phyloP scores from a whole-genome alignment of 1,140 invertebrate genomes.

The Ctenoplectra terminalis region DNA sequence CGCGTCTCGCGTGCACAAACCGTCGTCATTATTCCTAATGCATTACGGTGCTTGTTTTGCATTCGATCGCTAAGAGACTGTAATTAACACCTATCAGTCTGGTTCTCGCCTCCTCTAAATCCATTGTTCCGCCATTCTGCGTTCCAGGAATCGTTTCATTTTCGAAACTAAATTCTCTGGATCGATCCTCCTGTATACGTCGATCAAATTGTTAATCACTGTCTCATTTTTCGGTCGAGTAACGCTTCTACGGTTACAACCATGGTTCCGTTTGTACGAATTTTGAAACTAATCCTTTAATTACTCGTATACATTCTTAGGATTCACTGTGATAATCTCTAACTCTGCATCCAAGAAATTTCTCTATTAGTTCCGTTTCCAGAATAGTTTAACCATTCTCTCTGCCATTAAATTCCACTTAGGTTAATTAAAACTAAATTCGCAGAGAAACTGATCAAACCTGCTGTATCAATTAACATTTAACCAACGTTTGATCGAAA shows the following conservation, averaged over 20 bases:
- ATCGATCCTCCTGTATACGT: background rate
- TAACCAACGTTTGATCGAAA: background rate
- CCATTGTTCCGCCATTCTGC: background rate
- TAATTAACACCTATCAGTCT: slow-evolving; percentile 33
- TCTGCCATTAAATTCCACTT: background rate
- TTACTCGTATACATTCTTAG: background rate
- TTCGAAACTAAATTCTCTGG: background rate
- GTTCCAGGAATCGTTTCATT: background rate
- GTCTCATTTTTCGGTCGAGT: too few relatives aligned
- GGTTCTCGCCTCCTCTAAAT: background rate
- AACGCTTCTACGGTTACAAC: background rate
- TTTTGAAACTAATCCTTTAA: background rate
- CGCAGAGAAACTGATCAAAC: background rate
- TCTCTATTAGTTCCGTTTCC: background rate
- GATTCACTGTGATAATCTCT: background rate
- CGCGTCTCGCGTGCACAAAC: background rate
- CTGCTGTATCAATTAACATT: background rate
- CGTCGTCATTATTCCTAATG: slow-evolving; percentile 27
- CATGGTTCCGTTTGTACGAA: background rate
- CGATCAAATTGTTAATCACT: background rate
- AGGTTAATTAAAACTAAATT: background rate
- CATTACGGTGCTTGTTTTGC: slow-evolving; percentile 26
- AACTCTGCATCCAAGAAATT: background rate
- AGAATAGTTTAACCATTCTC: slow-evolving; percentile 5
- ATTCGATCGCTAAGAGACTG: slow-evolving; percentile 2